These are phyloP conservation scores for Pterois miles DNA, from an alignment of 2,797 vertebrate species.

Conservation along the genomic window DNA sequence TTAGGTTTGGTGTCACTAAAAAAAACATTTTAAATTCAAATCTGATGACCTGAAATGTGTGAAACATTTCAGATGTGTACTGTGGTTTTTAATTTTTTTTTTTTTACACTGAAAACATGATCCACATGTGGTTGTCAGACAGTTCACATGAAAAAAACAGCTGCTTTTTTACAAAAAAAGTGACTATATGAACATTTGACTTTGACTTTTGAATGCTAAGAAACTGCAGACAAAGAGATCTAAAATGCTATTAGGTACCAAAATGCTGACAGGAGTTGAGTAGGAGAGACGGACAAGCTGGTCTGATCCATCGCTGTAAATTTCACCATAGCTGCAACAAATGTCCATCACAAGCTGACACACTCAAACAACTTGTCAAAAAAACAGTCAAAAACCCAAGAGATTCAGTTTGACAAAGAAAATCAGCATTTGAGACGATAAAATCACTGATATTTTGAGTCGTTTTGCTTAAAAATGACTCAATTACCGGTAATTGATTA, in stretches of 20 bases:
- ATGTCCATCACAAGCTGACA: not conserved
- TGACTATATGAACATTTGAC: not conserved
- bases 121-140: not conserved
- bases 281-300: not conserved
- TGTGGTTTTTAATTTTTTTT: not conserved
- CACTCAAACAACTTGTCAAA: not conserved
- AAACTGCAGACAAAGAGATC: not conserved
- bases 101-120: not conserved
- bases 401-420: not conserved
- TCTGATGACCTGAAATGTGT: not conserved
- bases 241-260: not conserved
- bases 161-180: not conserved
- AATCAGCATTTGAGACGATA: not conserved
- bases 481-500: not conserved
- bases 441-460: not conserved
- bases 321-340: not conserved
- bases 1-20: not conserved
- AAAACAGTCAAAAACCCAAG: not conserved
- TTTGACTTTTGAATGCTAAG: not conserved
- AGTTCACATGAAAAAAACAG: not conserved
- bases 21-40: not conserved
- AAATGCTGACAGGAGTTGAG: not conserved
- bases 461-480: not conserved
- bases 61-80: not conserved
- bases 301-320: not conserved